A percentile compares a stretch with the other conserved stretches of the same genome.
Evolutionary conservation across 2,888 invertebrate genomes (phyloP).

Genomic region (Drosophila gaucha): DNA sequence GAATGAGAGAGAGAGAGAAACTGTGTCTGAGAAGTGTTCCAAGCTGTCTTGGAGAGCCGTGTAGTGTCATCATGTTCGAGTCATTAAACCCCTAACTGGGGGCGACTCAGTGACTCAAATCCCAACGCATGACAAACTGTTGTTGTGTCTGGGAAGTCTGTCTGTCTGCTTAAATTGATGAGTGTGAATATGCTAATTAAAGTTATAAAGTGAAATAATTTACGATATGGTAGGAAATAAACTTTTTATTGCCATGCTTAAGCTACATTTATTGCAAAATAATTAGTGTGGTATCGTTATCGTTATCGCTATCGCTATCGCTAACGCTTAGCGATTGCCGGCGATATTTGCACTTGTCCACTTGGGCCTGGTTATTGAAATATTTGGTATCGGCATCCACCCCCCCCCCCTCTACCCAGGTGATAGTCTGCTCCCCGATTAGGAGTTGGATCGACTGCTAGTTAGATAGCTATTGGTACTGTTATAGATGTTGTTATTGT

Average conservation of each 20-base stretch:
- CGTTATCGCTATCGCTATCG: constrained; percentile 37
- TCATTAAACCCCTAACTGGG: constrained; percentile 64
- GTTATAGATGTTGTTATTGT: constrained; percentile 67
- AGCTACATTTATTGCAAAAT: constrained; percentile 81
- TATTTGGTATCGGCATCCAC: constrained; percentile 62
- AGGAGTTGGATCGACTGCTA: constrained; percentile 61
- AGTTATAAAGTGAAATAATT: constrained; percentile 77
- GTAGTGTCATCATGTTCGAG: constrained; percentile 57
- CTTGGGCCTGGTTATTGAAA: constrained; percentile 55
- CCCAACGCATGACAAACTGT: constrained; percentile 55
- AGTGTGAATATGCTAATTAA: constrained; percentile 73
- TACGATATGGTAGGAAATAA: constrained; percentile 72
- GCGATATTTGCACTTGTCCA: constrained; percentile 69
- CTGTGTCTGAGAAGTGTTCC: constrained; percentile 44
- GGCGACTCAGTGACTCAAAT: constrained; percentile 54
- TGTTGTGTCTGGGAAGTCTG: constrained; percentile 24
- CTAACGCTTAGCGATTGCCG: constrained; percentile 32
- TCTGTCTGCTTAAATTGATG: constrained; percentile 44
- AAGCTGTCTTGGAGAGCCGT: constrained; percentile 23
- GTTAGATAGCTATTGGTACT: constrained; percentile 41
- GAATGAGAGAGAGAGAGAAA: constrained; percentile 3
- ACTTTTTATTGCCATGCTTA: constrained; percentile 78
- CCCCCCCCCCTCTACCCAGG: not conserved
- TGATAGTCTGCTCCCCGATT: constrained; percentile 25
- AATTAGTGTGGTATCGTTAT: constrained; percentile 71